Conservation (phyloP, 2,797 vertebrate genomes). For the Pseudomugil gertrudae region DNA sequence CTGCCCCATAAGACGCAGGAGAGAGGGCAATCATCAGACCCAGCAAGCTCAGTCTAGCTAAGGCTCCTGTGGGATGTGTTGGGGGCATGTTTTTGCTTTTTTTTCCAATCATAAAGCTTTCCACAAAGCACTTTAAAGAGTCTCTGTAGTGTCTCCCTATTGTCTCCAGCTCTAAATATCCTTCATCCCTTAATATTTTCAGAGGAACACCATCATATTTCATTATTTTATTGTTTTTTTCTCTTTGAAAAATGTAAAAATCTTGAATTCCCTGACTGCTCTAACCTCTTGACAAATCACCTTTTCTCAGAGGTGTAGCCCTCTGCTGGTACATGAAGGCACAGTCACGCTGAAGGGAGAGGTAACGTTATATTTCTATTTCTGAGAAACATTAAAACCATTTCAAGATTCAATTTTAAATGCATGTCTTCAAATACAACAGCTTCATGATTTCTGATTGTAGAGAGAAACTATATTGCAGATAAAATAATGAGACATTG, state of each 20-base stretch:
- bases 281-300: conserved; percentile 27
- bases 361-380: neutral
- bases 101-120: conserved; percentile 8
- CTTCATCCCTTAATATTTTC: neutral
- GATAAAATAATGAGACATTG: conserved; percentile 21
- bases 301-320: conserved; percentile 55
- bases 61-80: conserved; percentile 42
- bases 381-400: neutral
- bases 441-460: conserved; percentile 1
- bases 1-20: conserved; percentile 73
- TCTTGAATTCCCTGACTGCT: conserved; percentile 3
- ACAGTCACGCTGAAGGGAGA: conserved; percentile 29
- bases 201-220: neutral
- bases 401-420: conserved; percentile 2
- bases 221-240: neutral
- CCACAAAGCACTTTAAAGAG: neutral
- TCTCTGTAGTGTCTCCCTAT: neutral
- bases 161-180: neutral
- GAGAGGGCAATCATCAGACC: conserved; percentile 44
- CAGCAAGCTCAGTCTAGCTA: conserved; percentile 47
- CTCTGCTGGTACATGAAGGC: conserved; percentile 71
- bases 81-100: conserved; percentile 15
- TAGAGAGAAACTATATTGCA: neutral
- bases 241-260: neutral
- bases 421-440: conserved; percentile 4